Evolutionary conservation across 37 sponge, comb jelly and placozoan species (phyloP).

Genomic region (Beroe ovata): DNA sequence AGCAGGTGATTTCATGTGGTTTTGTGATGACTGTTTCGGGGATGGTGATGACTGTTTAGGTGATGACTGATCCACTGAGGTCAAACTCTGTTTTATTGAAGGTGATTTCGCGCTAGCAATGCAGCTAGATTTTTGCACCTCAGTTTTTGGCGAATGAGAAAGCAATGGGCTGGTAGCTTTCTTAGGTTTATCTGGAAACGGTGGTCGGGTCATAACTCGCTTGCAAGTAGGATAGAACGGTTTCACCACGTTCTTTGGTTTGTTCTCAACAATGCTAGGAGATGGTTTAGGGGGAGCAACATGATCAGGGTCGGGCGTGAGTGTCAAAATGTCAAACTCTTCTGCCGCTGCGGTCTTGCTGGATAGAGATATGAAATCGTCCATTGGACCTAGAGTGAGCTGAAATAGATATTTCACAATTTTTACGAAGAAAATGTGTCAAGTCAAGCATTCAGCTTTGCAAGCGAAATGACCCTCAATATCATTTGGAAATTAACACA

Average conservation of each 20-base stretch:
- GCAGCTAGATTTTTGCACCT: no score
- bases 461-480: no score
- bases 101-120: not conserved
- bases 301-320: not conserved
- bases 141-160: not conserved
- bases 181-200: not conserved
- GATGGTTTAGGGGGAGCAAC: not conserved
- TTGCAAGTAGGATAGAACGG: slow-evolving; percentile 60
- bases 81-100: not conserved
- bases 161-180: not conserved
- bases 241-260: not conserved
- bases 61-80: not conserved
- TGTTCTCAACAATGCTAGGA: not conserved
- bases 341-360: not conserved
- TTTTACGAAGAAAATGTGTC: no score
- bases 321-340: slow-evolving; percentile 8
- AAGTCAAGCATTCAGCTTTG: no score
- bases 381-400: no score
- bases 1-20: not conserved
- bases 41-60: not conserved
- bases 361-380: slow-evolving; percentile 49
- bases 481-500: no score
- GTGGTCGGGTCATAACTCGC: slow-evolving; percentile 17
- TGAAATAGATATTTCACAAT: no score
- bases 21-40: not conserved